Evolutionary conservation across 2,888 invertebrate species (phyloP).

Genomic region (Idaea straminata): DNA sequence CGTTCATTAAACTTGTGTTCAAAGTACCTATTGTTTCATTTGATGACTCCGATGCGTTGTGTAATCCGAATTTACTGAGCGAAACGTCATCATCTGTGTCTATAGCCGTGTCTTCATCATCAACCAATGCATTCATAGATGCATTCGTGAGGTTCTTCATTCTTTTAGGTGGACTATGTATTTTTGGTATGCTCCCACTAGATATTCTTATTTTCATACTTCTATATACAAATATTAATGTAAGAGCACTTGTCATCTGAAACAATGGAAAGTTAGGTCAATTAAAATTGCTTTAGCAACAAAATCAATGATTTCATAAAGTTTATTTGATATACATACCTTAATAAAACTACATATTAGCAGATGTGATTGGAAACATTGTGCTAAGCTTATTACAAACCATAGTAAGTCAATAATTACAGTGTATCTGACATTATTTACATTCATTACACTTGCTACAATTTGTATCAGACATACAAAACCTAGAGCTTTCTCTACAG

Average conservation of each 20-base stretch:
- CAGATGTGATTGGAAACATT: conserved; percentile 45
- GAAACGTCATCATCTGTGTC: conserved; percentile 75
- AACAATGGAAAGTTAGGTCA: conserved; percentile 32
- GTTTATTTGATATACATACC: conserved; percentile 43
- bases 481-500: conserved; percentile 58
- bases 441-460: conserved; percentile 61
- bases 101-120: conserved; percentile 55
- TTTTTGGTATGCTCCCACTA: conserved; percentile 32
- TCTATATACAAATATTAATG: conserved; percentile 57
- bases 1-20: conserved; percentile 54
- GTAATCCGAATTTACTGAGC: conserved; percentile 66
- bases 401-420: conserved; percentile 64
- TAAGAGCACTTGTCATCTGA: conserved; percentile 57
- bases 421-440: conserved; percentile 56
- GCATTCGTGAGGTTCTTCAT: conserved; percentile 52
- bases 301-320: background rate
- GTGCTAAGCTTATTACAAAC: conserved; percentile 57
- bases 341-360: conserved; percentile 55
- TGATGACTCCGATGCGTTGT: conserved; percentile 65
- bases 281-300: background rate
- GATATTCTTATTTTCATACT: conserved; percentile 48
- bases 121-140: conserved; percentile 41
- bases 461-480: conserved; percentile 67
- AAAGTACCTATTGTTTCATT: conserved; percentile 52
- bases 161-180: conserved; percentile 45